Base-by-base conservation (phyloP, 2,797 vertebrate species). In the Astyanax mexicanus region DNA sequence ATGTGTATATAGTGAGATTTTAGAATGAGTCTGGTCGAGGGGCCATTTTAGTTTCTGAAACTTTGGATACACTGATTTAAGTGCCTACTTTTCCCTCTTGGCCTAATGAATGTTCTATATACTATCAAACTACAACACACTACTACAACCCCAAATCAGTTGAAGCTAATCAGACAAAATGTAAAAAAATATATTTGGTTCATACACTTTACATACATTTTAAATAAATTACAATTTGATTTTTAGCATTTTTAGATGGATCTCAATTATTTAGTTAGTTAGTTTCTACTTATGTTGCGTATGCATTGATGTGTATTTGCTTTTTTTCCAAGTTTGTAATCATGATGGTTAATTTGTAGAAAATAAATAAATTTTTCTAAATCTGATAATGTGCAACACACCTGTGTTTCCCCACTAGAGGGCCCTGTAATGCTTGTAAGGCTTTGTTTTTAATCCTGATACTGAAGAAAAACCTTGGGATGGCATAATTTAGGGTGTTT, bases 281-380 rank as follows among this genome's bases (percentile, higher is more conserved):
- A 12, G 15, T 29, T 60, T 37, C 45, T 38, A 13, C 7, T 29
- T 49, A n/a, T n/a, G n/a, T n/a, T n/a, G 4, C 62, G 1, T 38
- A 1, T 47, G 2, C 51, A 52, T 44, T 1, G 44, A 15, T 11
- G 6, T 65, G 10, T 15, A 25, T 15, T 35, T 6, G 7, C 60
- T 6, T 58, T 9, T 37, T 74, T 66, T 49, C 0, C n/a, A n/a
- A 38, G 10, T 68, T 21, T 75, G 11, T 68, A 49, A 47, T 27
- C 13, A 32, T 66, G 17, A 19, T 2, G 60, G 32, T 45, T 52
- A 45, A 35, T 4, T 35, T 73, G 12, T 44, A 6, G 0, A 60
- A 37, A 49, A 67, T 19, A 29, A 47, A 47, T 45, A 0, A 0
- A 17, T 45, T 21, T 60, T 62, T 40, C 13, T 6, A 62, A 12